A percentile compares a stretch with the other conserved stretches of the same genome.
These are phyloP conservation scores for Nomada goodeniana DNA, from an alignment of 2,888 invertebrate species.

Conservation along the genomic window DNA sequence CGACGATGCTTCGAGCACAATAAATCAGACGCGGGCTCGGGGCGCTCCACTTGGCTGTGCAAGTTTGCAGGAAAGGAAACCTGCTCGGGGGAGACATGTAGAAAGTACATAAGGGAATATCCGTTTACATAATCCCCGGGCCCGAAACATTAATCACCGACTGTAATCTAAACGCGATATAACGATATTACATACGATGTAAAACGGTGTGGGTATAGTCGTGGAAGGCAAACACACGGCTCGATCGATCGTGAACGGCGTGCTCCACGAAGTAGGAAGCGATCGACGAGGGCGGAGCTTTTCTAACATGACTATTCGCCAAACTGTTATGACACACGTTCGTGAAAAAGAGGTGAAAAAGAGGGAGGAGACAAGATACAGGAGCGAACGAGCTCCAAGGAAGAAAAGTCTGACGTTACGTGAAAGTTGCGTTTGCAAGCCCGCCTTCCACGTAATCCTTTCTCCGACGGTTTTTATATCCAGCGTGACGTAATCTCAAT, in stretches of 20 bases:
- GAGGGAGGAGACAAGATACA: background rate
- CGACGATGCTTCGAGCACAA: background rate
- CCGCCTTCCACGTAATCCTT: slow-evolving; percentile 44
- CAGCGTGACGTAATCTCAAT: slow-evolving; percentile 66
- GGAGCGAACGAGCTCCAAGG: background rate
- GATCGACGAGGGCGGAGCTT: background rate
- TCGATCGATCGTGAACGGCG: background rate
- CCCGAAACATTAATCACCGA: slow-evolving; percentile 13
- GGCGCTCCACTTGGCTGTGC: background rate
- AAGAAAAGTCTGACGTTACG: slow-evolving; percentile 51
- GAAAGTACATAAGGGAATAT: slow-evolving; percentile 47
- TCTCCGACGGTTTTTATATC: slow-evolving; percentile 33
- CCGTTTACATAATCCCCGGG: slow-evolving; percentile 23
- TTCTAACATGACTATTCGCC: background rate
- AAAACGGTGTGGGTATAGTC: background rate
- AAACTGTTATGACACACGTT: slow-evolving; percentile 14
- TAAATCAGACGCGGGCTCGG: background rate
- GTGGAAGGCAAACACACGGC: background rate
- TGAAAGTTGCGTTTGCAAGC: slow-evolving; percentile 50
- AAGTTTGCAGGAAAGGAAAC: slow-evolving; percentile 23
- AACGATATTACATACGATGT: background rate
- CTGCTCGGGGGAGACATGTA: slow-evolving; percentile 33
- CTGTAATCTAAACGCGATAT: background rate
- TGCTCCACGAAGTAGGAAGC: slow-evolving; percentile 22
- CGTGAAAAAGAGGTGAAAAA: background rate